Evolutionary conservation across 1,140 invertebrate genomes (phyloP).

Genomic region (Wasmannia auropunctata): DNA sequence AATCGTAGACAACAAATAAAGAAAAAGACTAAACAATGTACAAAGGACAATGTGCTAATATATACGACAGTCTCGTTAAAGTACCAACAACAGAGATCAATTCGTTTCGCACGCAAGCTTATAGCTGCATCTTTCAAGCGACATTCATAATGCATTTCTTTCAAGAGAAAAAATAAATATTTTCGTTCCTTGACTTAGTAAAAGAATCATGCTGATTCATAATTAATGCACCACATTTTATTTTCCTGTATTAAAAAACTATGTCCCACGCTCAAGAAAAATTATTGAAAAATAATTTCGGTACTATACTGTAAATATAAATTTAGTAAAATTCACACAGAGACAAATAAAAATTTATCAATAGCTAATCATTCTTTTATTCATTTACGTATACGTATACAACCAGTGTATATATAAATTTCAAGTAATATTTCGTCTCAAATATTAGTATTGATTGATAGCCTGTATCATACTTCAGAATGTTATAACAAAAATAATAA

Average conservation of each 20-base stretch:
- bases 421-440: constrained; percentile 1
- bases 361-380: constrained; percentile 18
- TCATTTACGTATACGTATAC: not conserved
- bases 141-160: constrained; percentile 20
- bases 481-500: constrained; percentile 31
- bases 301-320: not conserved
- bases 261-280: not conserved
- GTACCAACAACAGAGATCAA: constrained; percentile 68
- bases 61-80: constrained; percentile 67
- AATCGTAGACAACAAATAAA: constrained; percentile 13
- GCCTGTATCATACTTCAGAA: constrained; percentile 26
- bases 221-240: not conserved
- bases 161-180: constrained; percentile 1
- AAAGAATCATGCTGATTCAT: constrained; percentile 45
- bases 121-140: constrained; percentile 49
- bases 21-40: constrained; percentile 46
- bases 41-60: constrained; percentile 49
- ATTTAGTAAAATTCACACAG: constrained; percentile 18
- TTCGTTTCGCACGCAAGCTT: constrained; percentile 49
- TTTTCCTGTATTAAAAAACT: not conserved
- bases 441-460: constrained; percentile 27
- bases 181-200: constrained; percentile 13
- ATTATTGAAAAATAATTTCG: not conserved
- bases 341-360: constrained; percentile 26
- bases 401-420: constrained; percentile 49